A percentile compares a stretch with the other conserved stretches of the same genome.
These are phyloP conservation scores for Brachypalpus laphriformis DNA, from an alignment of 2,888 invertebrate genomes.

Conservation along the genomic window DNA sequence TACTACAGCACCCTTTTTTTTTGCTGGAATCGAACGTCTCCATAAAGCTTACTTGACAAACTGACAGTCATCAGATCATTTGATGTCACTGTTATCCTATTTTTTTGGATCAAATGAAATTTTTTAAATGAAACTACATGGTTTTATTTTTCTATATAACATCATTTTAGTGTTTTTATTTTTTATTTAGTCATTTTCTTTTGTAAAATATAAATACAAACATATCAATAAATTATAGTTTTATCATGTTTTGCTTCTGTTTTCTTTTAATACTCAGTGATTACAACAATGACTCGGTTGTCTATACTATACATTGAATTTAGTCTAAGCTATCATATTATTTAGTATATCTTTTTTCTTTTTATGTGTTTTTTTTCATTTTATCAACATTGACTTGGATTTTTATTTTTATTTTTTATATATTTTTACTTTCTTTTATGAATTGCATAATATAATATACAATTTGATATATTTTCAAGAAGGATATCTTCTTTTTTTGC, in stretches of 20 bases:
- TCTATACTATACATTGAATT: constrained; percentile 51
- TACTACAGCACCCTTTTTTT: too few relatives aligned
- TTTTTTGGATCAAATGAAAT: too few relatives aligned
- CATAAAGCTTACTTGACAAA: too few relatives aligned
- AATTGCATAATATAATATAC: constrained; percentile 67
- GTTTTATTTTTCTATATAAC: constrained; percentile 45
- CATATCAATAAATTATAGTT: constrained; percentile 73
- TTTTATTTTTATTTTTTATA: constrained; percentile 18
- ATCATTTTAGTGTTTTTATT: constrained; percentile 60
- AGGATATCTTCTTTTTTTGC: constrained; percentile 1
- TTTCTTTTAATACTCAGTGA: constrained; percentile 54
- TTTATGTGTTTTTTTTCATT: constrained; percentile 11
- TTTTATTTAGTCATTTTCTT: constrained; percentile 68
- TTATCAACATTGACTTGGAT: constrained; percentile 40
- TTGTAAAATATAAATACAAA: constrained; percentile 74
- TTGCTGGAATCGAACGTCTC: too few relatives aligned
- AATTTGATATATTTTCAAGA: constrained; percentile 58
- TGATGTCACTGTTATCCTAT: too few relatives aligned
- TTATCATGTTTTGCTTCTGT: constrained; percentile 3
- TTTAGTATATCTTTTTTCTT: constrained; percentile 35
- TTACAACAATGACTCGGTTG: constrained; percentile 68
- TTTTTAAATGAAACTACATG: neutral
- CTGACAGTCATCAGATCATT: too few relatives aligned
- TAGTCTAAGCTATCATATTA: constrained; percentile 50
- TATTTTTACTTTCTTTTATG: constrained; percentile 14